Evolutionary conservation across 2,888 invertebrate genomes (phyloP).

Genomic region (Papilio gigon): DNA sequence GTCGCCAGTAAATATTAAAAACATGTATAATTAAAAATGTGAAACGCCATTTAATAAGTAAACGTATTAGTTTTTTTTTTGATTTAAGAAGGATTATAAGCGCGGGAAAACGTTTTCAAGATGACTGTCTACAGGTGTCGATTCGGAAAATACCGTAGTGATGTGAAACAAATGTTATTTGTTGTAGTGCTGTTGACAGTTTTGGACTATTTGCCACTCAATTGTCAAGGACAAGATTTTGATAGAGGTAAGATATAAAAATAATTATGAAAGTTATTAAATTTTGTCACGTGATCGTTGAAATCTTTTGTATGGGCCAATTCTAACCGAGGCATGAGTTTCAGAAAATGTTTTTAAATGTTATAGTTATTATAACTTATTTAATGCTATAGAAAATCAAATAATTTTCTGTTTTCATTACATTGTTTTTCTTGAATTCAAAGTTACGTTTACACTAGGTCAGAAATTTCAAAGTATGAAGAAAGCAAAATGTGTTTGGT

Average conservation of each 20-base stretch:
- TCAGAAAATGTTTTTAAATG: not conserved
- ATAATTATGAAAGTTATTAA: not conserved
- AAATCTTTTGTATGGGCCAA: conserved; percentile 25
- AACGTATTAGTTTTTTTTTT: conserved; percentile 47
- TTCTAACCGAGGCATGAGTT: not conserved
- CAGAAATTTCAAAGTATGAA: too few relatives aligned
- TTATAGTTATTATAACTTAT: too few relatives aligned
- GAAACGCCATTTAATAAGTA: conserved; percentile 44
- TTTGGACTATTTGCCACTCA: conserved; percentile 65
- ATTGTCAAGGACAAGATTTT: conserved; percentile 60
- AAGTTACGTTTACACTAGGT: too few relatives aligned
- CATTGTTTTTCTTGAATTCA: too few relatives aligned
- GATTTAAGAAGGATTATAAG: conserved; percentile 49
- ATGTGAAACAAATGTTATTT: conserved; percentile 69
- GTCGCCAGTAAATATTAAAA: conserved; percentile 47
- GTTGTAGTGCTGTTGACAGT: conserved; percentile 67
- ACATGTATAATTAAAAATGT: conserved; percentile 54
- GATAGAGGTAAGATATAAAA: conserved; percentile 62
- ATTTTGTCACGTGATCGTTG: conserved; percentile 6
- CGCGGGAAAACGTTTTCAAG: conserved; percentile 67
- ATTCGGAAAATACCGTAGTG: conserved; percentile 66
- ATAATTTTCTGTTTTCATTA: too few relatives aligned
- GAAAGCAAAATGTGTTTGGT: too few relatives aligned
- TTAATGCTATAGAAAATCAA: too few relatives aligned
- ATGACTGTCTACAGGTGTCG: conserved; percentile 76